A percentile compares a stretch with the other conserved stretches of the same genome.
These are phyloP conservation scores for Cynocephalus volans DNA, from an alignment of 2,113 vertebrate genomes.

Conservation along the genomic window DNA sequence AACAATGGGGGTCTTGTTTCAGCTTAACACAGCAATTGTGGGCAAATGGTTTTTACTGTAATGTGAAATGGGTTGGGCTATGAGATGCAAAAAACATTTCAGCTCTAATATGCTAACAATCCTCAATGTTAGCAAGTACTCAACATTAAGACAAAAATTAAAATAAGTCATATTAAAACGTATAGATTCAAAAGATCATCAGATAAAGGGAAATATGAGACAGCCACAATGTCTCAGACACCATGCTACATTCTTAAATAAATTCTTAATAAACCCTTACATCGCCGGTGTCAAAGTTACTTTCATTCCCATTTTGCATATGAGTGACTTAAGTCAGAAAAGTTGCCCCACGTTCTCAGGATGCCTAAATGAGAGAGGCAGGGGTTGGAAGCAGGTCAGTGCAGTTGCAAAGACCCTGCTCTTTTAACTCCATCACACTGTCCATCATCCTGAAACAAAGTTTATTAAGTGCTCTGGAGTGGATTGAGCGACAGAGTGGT, in stretches of 20 bases:
- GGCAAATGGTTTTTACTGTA: neutral
- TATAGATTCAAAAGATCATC: neutral
- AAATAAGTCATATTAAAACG: neutral
- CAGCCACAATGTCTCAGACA: neutral
- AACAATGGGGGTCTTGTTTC: neutral
- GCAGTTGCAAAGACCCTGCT: neutral
- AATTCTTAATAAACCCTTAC: neutral
- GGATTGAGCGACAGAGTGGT: neutral
- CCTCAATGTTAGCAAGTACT: neutral
- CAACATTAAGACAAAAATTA: neutral
- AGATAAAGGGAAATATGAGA: neutral
- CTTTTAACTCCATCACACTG: neutral
- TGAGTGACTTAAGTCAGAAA: neutral
- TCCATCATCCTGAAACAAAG: neutral
- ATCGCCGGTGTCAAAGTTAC: neutral
- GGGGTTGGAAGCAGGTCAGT: neutral
- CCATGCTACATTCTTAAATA: neutral
- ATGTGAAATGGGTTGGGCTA: neutral
- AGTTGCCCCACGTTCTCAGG: neutral
- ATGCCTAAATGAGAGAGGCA: neutral
- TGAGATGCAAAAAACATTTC: neutral
- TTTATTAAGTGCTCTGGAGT: neutral
- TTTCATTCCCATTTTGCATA: neutral
- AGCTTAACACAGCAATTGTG: neutral
- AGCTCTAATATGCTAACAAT: neutral